Evolutionary conservation across 1,140 invertebrate genomes (phyloP).

Genomic region (Bathynomus jamesi): DNA sequence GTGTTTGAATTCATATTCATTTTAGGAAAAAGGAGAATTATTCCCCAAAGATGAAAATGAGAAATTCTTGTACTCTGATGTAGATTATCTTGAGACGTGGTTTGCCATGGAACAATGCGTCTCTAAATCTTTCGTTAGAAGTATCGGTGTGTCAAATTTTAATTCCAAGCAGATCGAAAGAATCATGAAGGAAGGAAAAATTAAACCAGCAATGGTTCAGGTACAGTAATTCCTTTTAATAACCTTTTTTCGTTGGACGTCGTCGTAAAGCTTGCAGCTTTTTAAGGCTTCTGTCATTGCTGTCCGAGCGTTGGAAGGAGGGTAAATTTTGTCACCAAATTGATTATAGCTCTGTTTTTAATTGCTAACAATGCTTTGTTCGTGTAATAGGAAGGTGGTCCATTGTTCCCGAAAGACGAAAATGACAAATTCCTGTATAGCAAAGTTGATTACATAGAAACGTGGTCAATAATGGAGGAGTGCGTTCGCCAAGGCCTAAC

Average conservation of each 20-base stretch:
- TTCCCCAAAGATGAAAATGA: slow-evolving; percentile 57
- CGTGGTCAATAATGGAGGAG: slow-evolving; percentile 81
- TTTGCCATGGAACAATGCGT: slow-evolving; percentile 72
- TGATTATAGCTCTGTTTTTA: too few relatives aligned
- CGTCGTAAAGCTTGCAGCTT: too few relatives aligned
- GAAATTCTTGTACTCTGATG: slow-evolving; percentile 52
- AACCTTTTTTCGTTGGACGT: too few relatives aligned
- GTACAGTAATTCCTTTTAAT: too few relatives aligned
- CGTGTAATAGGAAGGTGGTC: background rate
- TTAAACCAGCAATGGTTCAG: slow-evolving; percentile 32
- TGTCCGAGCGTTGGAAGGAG: too few relatives aligned
- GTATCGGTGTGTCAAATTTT: slow-evolving; percentile 87
- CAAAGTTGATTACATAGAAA: slow-evolving; percentile 74
- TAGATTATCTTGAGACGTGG: slow-evolving; percentile 86
- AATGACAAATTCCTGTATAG: slow-evolving; percentile 54
- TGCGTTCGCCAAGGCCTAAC: slow-evolving; percentile 61
- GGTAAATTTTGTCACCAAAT: too few relatives aligned
- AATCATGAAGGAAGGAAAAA: slow-evolving; percentile 53
- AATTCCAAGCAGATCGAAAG: slow-evolving; percentile 70
- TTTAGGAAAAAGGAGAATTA: slow-evolving; percentile 32
- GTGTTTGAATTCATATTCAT: too few relatives aligned
- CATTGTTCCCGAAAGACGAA: slow-evolving; percentile 49
- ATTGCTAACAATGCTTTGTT: too few relatives aligned
- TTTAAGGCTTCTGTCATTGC: too few relatives aligned
- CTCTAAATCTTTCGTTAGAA: slow-evolving; percentile 58